Conservation (phyloP, 2,797 vertebrate species). For the Oophaga sylvatica region DNA sequence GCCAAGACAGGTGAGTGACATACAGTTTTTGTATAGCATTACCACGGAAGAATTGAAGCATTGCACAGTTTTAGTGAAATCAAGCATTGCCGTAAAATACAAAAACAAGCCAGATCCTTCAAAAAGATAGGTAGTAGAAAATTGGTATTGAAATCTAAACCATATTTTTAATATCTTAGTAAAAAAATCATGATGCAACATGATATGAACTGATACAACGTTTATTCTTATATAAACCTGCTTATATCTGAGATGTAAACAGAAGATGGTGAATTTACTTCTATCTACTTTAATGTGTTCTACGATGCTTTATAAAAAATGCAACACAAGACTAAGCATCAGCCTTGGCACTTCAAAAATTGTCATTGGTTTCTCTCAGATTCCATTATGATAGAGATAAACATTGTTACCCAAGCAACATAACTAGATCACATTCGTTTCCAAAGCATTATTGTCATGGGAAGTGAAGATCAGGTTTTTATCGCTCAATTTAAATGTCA, state of each 20-base stretch:
- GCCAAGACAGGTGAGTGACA: too few species aligned
- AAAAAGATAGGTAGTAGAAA: not conserved
- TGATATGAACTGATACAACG: not conserved
- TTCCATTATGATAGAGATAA: conserved; percentile 7
- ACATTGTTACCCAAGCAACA: conserved; percentile 44
- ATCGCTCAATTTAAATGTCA: not conserved
- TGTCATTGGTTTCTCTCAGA: conserved; percentile 26
- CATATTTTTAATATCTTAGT: not conserved
- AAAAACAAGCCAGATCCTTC: not conserved
- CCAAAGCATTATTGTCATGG: conserved; percentile 34
- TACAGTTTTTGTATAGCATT: too few species aligned
- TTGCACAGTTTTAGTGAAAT: too few species aligned
- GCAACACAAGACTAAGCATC: not conserved
- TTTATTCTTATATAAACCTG: not conserved
- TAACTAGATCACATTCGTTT: conserved; percentile 42
- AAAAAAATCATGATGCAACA: not conserved
- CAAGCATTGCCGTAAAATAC: not conserved
- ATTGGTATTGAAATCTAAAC: not conserved
- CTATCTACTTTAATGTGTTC: not conserved
- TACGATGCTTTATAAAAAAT: not conserved
- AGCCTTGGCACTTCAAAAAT: not conserved
- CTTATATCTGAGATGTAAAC: not conserved
- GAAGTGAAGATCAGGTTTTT: conserved; percentile 34
- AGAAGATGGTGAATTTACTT: not conserved
- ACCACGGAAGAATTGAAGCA: not conserved